A percentile compares a stretch with the other conserved stretches of the same genome.
phyloP scores from a whole-genome alignment of 1,140 invertebrate genomes.

The Polypedilum pembai region DNA sequence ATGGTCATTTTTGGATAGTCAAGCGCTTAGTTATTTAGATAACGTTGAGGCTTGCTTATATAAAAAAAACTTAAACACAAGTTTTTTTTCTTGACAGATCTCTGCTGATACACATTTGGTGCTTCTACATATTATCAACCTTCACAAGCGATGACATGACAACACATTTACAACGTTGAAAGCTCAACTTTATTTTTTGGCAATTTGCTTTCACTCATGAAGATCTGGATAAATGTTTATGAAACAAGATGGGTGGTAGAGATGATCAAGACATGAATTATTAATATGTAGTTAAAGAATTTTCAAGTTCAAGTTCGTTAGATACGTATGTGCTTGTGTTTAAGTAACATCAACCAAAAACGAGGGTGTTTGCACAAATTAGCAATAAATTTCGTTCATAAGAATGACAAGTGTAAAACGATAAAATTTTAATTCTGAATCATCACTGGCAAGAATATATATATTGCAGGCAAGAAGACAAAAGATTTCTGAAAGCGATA shows the following conservation, averaged over 20 bases:
- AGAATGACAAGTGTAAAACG: not conserved
- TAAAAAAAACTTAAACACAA: slow-evolving; percentile 3
- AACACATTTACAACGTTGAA: not conserved
- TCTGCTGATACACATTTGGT: slow-evolving; percentile 8
- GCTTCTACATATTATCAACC: slow-evolving; percentile 11
- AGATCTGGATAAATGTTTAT: not conserved
- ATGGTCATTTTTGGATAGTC: not conserved
- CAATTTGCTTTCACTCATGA: not conserved
- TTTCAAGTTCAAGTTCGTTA: not conserved
- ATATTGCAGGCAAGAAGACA: not conserved
- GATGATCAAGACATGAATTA: not conserved
- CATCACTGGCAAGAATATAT: not conserved
- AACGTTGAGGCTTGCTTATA: not conserved
- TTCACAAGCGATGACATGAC: slow-evolving; percentile 15
- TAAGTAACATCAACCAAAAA: too few species aligned
- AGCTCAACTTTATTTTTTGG: not conserved
- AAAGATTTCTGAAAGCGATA: too few species aligned
- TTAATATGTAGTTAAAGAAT: not conserved
- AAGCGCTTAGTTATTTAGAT: not conserved
- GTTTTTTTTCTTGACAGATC: not conserved
- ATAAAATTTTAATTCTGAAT: not conserved
- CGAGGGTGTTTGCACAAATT: not conserved
- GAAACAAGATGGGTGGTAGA: not conserved
- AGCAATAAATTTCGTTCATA: not conserved
- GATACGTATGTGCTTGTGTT: not conserved